These are phyloP conservation scores for Rhabdomys pumilio DNA, from an alignment of 2,797 vertebrate species.

Conservation along the genomic window DNA sequence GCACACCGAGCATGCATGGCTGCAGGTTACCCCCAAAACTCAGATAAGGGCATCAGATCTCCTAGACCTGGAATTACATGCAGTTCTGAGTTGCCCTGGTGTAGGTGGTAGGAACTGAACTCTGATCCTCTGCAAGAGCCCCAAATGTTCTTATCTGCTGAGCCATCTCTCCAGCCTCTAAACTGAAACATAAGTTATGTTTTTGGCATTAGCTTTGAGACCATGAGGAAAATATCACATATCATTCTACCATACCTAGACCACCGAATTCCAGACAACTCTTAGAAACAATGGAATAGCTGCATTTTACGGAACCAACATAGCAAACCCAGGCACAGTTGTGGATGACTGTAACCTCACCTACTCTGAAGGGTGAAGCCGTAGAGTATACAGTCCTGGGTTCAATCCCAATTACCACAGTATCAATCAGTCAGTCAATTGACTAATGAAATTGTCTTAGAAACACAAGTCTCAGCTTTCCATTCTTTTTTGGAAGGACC, in stretches of 20 bases:
- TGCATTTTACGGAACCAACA: background rate
- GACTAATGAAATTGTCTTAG: background rate
- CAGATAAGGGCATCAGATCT: background rate
- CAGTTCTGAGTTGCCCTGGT: background rate
- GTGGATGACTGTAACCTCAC: background rate
- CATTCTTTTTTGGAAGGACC: background rate
- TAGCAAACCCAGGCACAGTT: background rate
- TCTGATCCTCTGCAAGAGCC: background rate
- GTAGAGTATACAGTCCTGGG: background rate
- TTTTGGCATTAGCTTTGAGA: conserved; percentile 17
- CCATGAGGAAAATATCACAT: background rate
- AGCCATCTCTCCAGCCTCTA: background rate
- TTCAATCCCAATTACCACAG: background rate
- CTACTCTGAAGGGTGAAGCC: background rate
- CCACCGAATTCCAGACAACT: background rate
- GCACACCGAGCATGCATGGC: too few species aligned
- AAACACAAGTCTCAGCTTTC: background rate
- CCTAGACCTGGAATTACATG: background rate
- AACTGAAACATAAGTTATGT: background rate
- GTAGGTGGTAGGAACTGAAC: background rate
- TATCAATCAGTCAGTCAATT: background rate
- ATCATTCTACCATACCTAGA: background rate
- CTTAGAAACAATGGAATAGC: background rate
- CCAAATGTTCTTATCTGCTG: background rate
- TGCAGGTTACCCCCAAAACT: background rate